Evolutionary conservation across 2,888 invertebrate genomes (phyloP).

Genomic region (Physocephala rufipes): DNA sequence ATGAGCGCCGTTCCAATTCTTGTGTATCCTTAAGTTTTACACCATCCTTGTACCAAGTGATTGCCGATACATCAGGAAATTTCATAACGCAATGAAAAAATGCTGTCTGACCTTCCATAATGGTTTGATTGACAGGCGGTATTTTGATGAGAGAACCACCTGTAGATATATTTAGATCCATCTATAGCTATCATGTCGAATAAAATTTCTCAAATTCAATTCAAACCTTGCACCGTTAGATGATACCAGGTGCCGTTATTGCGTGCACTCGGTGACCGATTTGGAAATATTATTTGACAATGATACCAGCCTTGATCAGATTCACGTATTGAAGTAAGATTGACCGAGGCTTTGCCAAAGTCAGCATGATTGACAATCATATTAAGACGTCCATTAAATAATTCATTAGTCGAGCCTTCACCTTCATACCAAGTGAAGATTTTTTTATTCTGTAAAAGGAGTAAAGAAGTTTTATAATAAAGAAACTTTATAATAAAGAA

Average conservation of each 20-base stretch:
- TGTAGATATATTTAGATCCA: conserved; percentile 55
- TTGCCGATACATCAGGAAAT: conserved; percentile 71
- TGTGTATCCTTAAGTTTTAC: conserved; percentile 70
- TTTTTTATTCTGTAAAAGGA: conserved; percentile 72
- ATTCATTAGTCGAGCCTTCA: conserved; percentile 73
- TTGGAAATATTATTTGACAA: conserved; percentile 88
- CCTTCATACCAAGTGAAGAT: conserved; percentile 86
- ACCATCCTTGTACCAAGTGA: conserved; percentile 75
- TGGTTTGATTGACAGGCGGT: conserved; percentile 88
- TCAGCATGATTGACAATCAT: conserved; percentile 69
- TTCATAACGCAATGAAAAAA: conserved; percentile 85
- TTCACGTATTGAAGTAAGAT: conserved; percentile 86
- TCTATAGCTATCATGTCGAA: too few species aligned
- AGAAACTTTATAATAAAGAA: too few species aligned
- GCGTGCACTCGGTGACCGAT: conserved; percentile 83
- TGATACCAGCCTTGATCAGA: conserved; percentile 92
- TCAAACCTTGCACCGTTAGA: conserved; percentile 84
- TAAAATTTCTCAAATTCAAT: conserved; percentile 2
- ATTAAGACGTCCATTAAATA: conserved; percentile 77
- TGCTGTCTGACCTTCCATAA: conserved; percentile 83
- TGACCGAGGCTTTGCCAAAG: conserved; percentile 75
- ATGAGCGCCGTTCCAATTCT: conserved; percentile 72
- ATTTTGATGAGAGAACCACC: conserved; percentile 88
- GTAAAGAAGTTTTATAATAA: conserved; percentile 2
- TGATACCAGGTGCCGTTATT: conserved; percentile 92